A percentile compares a stretch with the other conserved stretches of the same genome.
Conservation (phyloP, 2,113 vertebrate species). For the Hydropotes inermis region DNA sequence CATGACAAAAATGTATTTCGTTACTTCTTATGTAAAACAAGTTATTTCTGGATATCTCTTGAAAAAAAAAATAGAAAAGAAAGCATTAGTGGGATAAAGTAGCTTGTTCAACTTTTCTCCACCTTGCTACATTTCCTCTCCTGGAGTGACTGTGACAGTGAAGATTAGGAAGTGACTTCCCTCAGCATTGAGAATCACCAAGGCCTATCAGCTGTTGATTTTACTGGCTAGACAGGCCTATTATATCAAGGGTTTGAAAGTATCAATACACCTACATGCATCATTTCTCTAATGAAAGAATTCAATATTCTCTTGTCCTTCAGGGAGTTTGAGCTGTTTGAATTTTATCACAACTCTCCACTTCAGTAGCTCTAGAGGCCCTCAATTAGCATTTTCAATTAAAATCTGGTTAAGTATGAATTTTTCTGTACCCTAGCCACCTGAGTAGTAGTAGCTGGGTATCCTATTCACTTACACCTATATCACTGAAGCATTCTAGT, state of each 20-base stretch:
- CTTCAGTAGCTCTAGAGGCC: constrained; percentile 30
- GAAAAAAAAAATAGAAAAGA: background rate
- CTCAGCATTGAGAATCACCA: background rate
- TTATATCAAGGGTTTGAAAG: background rate
- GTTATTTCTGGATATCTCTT: background rate
- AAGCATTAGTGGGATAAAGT: background rate
- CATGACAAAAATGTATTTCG: background rate
- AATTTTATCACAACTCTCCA: constrained; percentile 29
- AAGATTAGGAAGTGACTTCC: background rate
- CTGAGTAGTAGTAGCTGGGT: background rate
- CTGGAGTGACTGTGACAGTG: background rate
- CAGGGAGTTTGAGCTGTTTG: constrained; percentile 19
- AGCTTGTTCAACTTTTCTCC: background rate
- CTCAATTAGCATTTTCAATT: constrained; percentile 45
- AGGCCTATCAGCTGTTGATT: background rate
- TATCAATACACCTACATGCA: background rate
- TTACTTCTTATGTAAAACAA: background rate
- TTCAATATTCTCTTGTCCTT: constrained; percentile 6
- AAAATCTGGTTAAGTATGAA: constrained; percentile 30
- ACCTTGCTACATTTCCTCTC: background rate
- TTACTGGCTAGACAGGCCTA: background rate
- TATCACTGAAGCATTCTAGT: background rate
- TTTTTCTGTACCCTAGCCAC: background rate
- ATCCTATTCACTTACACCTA: background rate
- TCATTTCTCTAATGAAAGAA: constrained; percentile 47